Evolutionary conservation across 2,797 vertebrate species (phyloP), one percentile per base, ranked within the genome.

Genomic region (Allobates femoralis): DNA sequence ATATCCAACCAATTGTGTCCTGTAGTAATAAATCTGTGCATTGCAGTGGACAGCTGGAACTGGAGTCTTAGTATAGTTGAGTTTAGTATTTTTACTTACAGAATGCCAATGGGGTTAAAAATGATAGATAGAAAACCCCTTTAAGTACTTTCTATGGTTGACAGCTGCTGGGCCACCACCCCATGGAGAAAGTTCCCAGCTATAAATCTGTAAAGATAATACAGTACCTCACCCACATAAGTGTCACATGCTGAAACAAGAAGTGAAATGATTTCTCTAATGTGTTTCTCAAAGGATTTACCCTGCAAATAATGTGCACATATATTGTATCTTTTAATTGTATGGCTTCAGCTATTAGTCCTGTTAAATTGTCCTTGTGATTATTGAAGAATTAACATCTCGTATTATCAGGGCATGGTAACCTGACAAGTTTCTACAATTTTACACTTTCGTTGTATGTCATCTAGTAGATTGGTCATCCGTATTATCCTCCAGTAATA

Each of bases 191-290:
- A 46, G 37, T 71, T 71, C 37, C 32, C 67, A 71, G 67, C 34
- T 14, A 6, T 23, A 41, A 41, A 41, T 21, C 67, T 41, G 8
- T 7, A 67, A 32, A 19, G 4, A 11, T 41, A 46, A 71, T 46
- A 21, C 21, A 23, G 21, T 15, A 71, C 37, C 21, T 71, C 67
- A 71, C 34, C 34, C 67, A 23, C 32, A 16, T 16, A 19, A 41
- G 67, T 41, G 67, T 71, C n/a, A 41, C 67, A 71, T 71, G 67
- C 67, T 71, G 67, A 5, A n/a, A 71, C 67, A 71, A n/a, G 67
- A 41, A 41, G 34, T 2, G 23, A 53, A 53, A 69, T 60, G 16
- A 37, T 67, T 18, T 28, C 16, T 67, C 5, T 66, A 66, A 66
- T 37, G 67, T 41, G 34, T 21, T 11, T 23, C 19, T 71, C 32